These are phyloP conservation scores for Anser brachyrhynchus DNA, from an alignment of 2,113 vertebrate genomes.

Conservation along the genomic window DNA sequence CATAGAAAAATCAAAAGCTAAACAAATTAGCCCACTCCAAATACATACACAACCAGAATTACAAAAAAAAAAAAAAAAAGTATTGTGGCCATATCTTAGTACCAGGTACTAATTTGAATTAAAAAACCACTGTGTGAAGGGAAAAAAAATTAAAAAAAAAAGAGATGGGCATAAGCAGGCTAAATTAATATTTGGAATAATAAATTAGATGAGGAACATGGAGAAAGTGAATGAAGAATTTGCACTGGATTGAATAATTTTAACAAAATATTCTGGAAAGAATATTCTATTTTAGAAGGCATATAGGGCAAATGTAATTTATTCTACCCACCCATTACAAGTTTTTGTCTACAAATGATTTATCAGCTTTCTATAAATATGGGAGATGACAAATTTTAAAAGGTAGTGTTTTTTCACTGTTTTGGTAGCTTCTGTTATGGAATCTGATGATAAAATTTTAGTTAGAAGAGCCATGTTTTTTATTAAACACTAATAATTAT, in stretches of 20 bases:
- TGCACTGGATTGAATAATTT: background rate
- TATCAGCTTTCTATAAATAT: background rate
- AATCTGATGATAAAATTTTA: background rate
- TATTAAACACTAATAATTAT: background rate
- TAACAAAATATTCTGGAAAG: slow-evolving; percentile 2
- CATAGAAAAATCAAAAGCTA: background rate
- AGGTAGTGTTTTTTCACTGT: background rate
- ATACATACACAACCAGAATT: background rate
- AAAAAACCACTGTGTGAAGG: background rate
- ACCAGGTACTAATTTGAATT: background rate
- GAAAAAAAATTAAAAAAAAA: background rate
- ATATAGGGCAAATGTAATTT: background rate
- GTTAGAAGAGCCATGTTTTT: background rate
- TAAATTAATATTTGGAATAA: slow-evolving; percentile 53
- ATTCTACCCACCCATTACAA: background rate
- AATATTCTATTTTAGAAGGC: background rate
- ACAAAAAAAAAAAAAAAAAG: background rate
- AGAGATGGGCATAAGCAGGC: slow-evolving; percentile 27
- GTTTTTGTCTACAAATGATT: background rate
- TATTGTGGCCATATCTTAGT: background rate
- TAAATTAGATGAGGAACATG: slow-evolving; percentile 52
- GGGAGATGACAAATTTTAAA: background rate
- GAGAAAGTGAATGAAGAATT: slow-evolving; percentile 43
- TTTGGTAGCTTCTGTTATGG: background rate
- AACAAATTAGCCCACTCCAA: background rate